Percentiles rank a stretch among this genome's conserved stretches.
Evolutionary conservation across 2,888 invertebrate genomes (phyloP).

Genomic region (Amphipyra tragopoginis): DNA sequence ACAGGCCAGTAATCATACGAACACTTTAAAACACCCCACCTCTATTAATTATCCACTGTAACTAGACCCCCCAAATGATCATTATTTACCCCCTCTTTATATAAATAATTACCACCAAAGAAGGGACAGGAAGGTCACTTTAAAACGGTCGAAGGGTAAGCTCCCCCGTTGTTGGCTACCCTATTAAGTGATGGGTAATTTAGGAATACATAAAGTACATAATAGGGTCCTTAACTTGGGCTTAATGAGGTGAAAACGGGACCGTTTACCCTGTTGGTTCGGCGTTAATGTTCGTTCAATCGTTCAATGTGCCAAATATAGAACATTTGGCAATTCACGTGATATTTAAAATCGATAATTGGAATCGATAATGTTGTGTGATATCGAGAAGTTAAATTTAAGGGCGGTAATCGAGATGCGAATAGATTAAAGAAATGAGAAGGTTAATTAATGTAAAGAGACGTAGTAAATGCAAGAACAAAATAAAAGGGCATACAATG

Average conservation of each 20-base stretch:
- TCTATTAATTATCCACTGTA: conserved; percentile 71
- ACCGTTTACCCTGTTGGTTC: conserved; percentile 77
- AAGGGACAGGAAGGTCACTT: conserved; percentile 64
- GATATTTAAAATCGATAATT: conserved; percentile 59
- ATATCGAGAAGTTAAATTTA: conserved; percentile 47
- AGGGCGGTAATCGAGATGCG: conserved; percentile 38
- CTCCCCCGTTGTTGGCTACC: conserved; percentile 78
- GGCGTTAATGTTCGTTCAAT: conserved; percentile 75
- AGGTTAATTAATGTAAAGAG: conserved; percentile 48
- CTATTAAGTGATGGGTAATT: conserved; percentile 90
- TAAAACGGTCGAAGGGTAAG: conserved; percentile 75
- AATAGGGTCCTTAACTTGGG: conserved; percentile 87
- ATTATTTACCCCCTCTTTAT: conserved; percentile 33
- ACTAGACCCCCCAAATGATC: conserved; percentile 63
- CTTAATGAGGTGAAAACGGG: conserved; percentile 89
- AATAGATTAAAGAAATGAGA: conserved; percentile 38
- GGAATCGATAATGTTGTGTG: conserved; percentile 52
- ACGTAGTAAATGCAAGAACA: conserved; percentile 20
- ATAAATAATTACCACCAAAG: conserved; percentile 48
- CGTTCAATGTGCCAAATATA: conserved; percentile 66
- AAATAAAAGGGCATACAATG: conserved; percentile 33
- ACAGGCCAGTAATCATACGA: conserved; percentile 86
- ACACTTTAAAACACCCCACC: conserved; percentile 86
- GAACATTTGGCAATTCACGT: conserved; percentile 56
- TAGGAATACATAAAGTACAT: conserved; percentile 90